These are phyloP conservation scores for Geophilus truncorum DNA, from an alignment of 2,888 invertebrate genomes.

Conservation along the genomic window DNA sequence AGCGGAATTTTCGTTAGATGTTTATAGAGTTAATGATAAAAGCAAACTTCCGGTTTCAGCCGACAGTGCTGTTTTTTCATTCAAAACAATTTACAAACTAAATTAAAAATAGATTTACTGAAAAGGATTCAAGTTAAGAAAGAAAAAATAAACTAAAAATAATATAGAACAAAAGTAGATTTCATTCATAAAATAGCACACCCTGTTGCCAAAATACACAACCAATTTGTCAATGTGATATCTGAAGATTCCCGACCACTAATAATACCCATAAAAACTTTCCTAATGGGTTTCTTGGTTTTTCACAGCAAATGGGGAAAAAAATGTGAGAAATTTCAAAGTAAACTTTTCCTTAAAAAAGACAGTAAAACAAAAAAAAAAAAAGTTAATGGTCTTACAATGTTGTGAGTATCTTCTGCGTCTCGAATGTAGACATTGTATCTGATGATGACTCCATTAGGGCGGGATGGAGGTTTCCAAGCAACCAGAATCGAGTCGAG, in stretches of 20 bases:
- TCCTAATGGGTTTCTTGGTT: no score
- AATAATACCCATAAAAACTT: no score
- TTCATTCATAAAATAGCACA: neutral
- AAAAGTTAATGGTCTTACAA: constrained; percentile 27
- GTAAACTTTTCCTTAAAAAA: neutral
- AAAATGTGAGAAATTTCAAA: no score
- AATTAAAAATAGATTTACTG: neutral
- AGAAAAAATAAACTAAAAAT: neutral
- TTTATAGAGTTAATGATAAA: neutral
- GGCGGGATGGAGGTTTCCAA: constrained; percentile 88
- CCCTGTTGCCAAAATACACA: neutral
- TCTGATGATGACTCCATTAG: constrained; percentile 87
- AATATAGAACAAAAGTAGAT: no score
- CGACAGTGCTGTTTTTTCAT: neutral
- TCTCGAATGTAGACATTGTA: constrained; percentile 77
- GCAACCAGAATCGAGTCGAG: constrained; percentile 84
- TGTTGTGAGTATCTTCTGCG: constrained; percentile 41
- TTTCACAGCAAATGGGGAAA: no score
- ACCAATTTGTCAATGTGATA: no score
- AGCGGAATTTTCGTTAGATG: no score
- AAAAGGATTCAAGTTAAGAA: neutral
- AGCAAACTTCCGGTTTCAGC: neutral
- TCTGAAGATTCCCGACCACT: no score
- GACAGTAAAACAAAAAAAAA: neutral
- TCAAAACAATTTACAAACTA: neutral